Percentiles rank a stretch among this genome's conserved stretches.
phyloP scores from a whole-genome alignment of 2,888 invertebrate species.

The Neocrepidodera transversa region DNA sequence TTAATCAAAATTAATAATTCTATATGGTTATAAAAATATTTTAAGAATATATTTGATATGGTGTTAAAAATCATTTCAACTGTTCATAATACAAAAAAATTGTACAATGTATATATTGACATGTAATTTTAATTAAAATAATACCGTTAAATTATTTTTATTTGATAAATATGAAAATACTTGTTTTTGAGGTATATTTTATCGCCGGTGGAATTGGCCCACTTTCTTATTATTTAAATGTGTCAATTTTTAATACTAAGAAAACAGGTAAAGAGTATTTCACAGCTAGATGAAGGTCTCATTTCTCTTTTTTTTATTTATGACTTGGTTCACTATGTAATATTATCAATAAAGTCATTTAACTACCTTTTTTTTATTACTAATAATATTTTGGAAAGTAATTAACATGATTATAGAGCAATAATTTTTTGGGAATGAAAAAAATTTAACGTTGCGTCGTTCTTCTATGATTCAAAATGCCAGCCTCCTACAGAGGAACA shows the following conservation, averaged over 20 bases:
- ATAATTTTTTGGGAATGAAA: too few species aligned
- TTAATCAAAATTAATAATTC: constrained; percentile 37
- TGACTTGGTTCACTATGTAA: constrained; percentile 44
- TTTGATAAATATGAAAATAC: constrained; percentile 37
- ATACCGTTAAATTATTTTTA: constrained; percentile 43
- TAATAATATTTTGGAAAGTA: too few species aligned
- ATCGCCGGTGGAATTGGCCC: constrained; percentile 40
- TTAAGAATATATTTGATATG: constrained; percentile 17
- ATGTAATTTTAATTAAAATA: constrained; percentile 39
- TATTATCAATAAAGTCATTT: constrained; percentile 41
- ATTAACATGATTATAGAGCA: too few species aligned
- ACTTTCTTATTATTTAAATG: constrained; percentile 21
- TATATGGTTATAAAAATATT: constrained; percentile 13
- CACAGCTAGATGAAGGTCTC: constrained; percentile 35
- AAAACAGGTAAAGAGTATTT: constrained; percentile 25
- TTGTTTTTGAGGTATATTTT: constrained; percentile 37
- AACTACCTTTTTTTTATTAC: constrained; percentile 11
- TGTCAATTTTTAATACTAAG: constrained; percentile 17
- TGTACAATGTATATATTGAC: constrained; percentile 46
- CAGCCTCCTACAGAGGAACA: too few species aligned
- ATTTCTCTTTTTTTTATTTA: constrained; percentile 37
- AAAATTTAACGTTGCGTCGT: too few species aligned
- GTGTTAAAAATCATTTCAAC: constrained; percentile 39
- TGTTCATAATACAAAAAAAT: constrained; percentile 43
- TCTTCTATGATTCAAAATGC: too few species aligned